These are phyloP conservation scores for Fundulus diaphanus DNA, from an alignment of 2,797 vertebrate genomes.

Conservation along the genomic window DNA sequence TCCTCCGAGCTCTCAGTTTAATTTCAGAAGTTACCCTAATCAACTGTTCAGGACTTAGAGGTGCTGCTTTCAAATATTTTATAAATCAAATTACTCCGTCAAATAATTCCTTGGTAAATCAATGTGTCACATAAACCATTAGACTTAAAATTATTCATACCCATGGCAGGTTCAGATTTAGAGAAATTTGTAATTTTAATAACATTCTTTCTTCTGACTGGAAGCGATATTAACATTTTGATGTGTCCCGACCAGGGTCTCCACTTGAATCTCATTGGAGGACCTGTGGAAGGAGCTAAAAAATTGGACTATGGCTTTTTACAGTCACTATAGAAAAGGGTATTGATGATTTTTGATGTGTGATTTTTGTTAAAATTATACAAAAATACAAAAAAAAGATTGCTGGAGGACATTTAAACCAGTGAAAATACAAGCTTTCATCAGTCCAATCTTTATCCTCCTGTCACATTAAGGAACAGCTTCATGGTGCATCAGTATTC, in stretches of 20 bases:
- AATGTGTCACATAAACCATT: not conserved
- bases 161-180: not conserved
- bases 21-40: not conserved
- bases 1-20: not conserved
- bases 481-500: constrained; percentile 15
- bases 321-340: no score
- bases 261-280: not conserved
- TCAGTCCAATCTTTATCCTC: not conserved
- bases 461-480: not conserved
- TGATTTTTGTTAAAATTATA: not conserved
- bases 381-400: not conserved
- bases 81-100: not conserved
- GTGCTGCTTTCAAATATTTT: not conserved
- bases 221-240: not conserved
- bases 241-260: no score
- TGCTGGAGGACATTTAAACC: not conserved
- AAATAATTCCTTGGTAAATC: not conserved
- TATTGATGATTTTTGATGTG: no score
- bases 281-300: not conserved
- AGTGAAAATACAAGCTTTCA: not conserved
- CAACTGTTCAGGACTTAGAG: not conserved
- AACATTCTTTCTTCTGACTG: not conserved
- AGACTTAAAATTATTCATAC: not conserved
- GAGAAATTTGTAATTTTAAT: not conserved
- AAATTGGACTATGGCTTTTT: not conserved